Evolutionary conservation across 64 coral and sea anemone species (phyloP).

Genomic region (Cladopsammia gracilis): DNA sequence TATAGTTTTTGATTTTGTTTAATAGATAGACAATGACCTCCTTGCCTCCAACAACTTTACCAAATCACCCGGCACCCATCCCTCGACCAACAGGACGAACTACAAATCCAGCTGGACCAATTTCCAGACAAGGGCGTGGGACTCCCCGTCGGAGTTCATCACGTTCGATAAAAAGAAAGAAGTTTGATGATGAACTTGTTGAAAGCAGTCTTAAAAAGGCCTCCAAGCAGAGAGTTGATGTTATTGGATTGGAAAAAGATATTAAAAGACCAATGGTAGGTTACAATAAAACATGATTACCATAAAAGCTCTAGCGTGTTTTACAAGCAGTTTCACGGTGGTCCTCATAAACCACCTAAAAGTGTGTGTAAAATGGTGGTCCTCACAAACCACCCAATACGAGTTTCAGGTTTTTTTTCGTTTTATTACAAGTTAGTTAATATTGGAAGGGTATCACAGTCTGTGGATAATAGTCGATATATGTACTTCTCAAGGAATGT

Average conservation of each 20-base stretch:
- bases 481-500: no score
- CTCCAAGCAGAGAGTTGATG: slow-evolving; percentile 76
- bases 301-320: background rate
- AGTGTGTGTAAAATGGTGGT: no score
- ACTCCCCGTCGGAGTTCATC: slow-evolving; percentile 98
- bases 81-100: slow-evolving; percentile 6
- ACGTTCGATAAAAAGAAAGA: slow-evolving; percentile 96
- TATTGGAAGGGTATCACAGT: no score
- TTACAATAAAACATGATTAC: background rate
- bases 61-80: slow-evolving; percentile 3
- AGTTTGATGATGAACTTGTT: slow-evolving; percentile 99
- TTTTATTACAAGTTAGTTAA: no score
- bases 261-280: slow-evolving; percentile 68
- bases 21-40: background rate
- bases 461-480: no score
- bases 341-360: no score
- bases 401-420: no score
- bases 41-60: slow-evolving; percentile 16
- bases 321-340: no score
- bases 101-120: background rate
- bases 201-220: slow-evolving; percentile 97
- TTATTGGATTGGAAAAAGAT: slow-evolving; percentile 62
- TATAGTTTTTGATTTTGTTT: background rate
- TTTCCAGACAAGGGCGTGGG: slow-evolving; percentile 32
- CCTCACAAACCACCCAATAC: no score